Conservation (phyloP, 2,113 vertebrate species). For the Tragulus kanchil region DNA sequence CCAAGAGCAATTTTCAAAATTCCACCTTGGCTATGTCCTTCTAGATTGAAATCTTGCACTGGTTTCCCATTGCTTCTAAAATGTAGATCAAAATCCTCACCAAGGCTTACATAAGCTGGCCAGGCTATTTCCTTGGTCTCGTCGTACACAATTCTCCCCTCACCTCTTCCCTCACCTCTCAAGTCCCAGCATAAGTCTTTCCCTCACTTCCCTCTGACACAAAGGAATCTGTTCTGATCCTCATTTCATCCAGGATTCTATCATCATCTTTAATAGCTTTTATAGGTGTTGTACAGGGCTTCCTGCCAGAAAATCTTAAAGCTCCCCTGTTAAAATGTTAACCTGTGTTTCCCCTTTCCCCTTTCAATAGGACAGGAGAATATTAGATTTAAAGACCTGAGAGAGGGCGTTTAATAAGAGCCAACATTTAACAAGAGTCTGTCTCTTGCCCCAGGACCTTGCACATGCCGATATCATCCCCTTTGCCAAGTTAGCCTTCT, state of each 20-base stretch:
- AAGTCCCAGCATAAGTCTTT: background rate
- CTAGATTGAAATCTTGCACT: background rate
- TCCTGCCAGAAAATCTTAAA: conserved; percentile 55
- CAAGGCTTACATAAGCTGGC: background rate
- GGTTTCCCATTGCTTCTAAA: background rate
- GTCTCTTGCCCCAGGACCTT: background rate
- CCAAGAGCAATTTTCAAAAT: background rate
- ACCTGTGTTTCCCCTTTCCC: background rate
- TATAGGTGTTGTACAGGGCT: background rate
- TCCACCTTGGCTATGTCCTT: background rate
- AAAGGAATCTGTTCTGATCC: background rate
- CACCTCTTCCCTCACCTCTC: background rate
- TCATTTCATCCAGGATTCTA: conserved; percentile 16
- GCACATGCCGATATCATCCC: background rate
- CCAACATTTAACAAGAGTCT: background rate
- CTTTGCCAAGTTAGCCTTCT: background rate
- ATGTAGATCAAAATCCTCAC: background rate
- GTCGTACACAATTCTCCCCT: background rate
- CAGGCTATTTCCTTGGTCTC: background rate
- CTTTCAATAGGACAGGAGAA: conserved; percentile 23
- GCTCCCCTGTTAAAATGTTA: conserved; percentile 55
- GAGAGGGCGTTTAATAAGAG: conserved; percentile 32
- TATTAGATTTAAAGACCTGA: conserved; percentile 45
- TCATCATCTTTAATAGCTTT: conserved; percentile 29
- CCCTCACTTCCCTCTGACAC: background rate